Evolutionary conservation across 2,888 invertebrate species (phyloP).

Genomic region (Mythimna albipuncta): DNA sequence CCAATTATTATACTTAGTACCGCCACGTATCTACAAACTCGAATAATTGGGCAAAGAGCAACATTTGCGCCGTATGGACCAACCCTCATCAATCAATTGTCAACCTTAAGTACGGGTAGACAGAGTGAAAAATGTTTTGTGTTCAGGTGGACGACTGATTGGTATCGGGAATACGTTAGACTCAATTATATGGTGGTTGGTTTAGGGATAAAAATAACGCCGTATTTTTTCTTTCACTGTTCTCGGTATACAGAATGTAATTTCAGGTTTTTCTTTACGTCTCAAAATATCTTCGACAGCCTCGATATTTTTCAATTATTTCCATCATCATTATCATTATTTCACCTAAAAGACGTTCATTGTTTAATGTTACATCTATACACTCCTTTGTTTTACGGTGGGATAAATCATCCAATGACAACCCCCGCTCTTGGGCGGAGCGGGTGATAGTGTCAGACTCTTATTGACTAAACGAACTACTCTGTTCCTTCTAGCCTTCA

Average conservation of each 20-base stretch:
- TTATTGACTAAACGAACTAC: too few species aligned
- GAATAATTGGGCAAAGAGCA: conserved; percentile 59
- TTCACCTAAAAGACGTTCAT: too few species aligned
- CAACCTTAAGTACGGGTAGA: conserved; percentile 48
- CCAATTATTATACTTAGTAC: conserved; percentile 44
- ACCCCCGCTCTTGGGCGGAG: too few species aligned
- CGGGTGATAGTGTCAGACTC: too few species aligned
- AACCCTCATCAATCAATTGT: conserved; percentile 64
- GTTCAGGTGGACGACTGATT: conserved; percentile 52
- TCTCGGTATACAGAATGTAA: background rate
- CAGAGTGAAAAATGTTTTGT: conserved; percentile 50
- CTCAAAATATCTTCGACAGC: background rate
- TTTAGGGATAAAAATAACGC: conserved; percentile 13
- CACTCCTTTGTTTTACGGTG: too few species aligned
- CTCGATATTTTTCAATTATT: background rate
- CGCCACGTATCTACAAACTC: conserved; percentile 33
- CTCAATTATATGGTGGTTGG: conserved; percentile 45
- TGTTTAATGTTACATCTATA: too few species aligned
- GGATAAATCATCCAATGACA: too few species aligned
- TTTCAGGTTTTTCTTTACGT: background rate
- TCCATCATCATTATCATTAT: too few species aligned
- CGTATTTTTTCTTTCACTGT: background rate
- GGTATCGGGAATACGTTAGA: conserved; percentile 49
- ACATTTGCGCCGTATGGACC: conserved; percentile 29
- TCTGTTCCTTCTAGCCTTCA: too few species aligned